Evolutionary conservation across 2,888 invertebrate genomes (phyloP), one percentile per base, ranked within the genome.

Genomic region (Argyra leucocephala): DNA sequence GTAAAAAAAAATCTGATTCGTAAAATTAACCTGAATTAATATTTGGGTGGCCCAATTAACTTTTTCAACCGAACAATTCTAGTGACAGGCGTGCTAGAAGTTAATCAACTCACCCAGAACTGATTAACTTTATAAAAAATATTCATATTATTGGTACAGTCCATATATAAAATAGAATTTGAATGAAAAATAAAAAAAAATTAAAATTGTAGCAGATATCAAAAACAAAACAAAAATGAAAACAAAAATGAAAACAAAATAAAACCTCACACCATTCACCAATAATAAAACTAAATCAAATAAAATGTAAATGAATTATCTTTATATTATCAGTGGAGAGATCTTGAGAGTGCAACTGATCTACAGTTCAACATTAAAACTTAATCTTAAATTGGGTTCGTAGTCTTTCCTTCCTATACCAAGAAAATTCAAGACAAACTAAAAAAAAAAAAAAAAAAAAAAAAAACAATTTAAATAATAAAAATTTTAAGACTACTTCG

Each of bases 41-140:
- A 48, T 48, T 48, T 48, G 48, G 48, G 48, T 48, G 48, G 48
- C 48, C 48, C 48, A 48, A 48, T 48, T 48, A 48, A 48, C 48
- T 48, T 48, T 48, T 48, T 48, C 15, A 48, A 48, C 48, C n/a
- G 48, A 48, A 48, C 18, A 15, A 48, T 48, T 48, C 15, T 48
- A 18, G 48, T 48, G 48, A 48, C 15, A 48, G 48, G 48, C 48
- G 48, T 48, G 48, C 48, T 12, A 15, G 18, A 48, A 48, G 48
- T 48, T 48, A 48, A 48, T 48, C 48, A 48, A 48, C 48, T 18
- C 48, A 48, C 48, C 31, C 15, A 48, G 48, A 48, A 48, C 48
- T 31, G 31, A 7, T 31, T 7, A 31, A 31, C n/a, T 48, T 48
- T 15, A 37, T 12, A 48, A 18, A 15, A 48, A 18, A 48, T 48